Base-by-base conservation (phyloP, 2,888 invertebrate genomes). In the Leuctra nigra region DNA sequence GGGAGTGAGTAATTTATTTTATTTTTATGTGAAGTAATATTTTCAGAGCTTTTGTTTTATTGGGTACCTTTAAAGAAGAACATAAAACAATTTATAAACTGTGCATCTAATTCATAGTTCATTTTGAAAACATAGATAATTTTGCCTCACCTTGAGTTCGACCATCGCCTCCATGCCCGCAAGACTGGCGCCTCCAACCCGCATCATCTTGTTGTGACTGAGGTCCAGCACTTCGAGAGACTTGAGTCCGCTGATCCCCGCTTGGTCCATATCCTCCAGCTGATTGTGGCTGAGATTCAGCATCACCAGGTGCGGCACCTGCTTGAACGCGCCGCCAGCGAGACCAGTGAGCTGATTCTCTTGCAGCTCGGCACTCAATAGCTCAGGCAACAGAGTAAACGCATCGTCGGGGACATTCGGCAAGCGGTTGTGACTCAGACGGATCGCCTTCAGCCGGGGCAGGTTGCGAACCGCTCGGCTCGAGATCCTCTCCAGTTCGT, bases 211-310 rank as follows among this genome's bases (percentile, higher is more conserved):
- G 68, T 94, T 94, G 63, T 84, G 82, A 67, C 91, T 91, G 58
- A 93, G 70, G 69, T 94, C 93, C 48, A 94, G 70, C 4, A 92
- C 87, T 73, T 93, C 92, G 54, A 94, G 73, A 14, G 90, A 89
- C 41, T 81, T 78, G 59, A 92, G 73, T 63, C 82, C 83, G 38
- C 81, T 77, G 55, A 91, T 71, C 0, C 91, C 91, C 33, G 86
- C 82, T 64, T 85, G 82, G 59, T 90, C 87, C 66, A 93, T 74
- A 54, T 78, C 82, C 4, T 79, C 78, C 57, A 94, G 75, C 63
- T 87, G 82, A 72, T 93, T 93, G 66, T 85, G 79, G 63, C 91
- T 91, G 61, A 93, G 72, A 74, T 93, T 92, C 52, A 93, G 74
- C 69, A 89, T 85, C 56, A 91, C 79, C 55, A 93, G 75, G 50